Evolutionary conservation across 2,888 invertebrate species (phyloP), one percentile per base, ranked within the genome.

Genomic region (Megamerina dolium): DNA sequence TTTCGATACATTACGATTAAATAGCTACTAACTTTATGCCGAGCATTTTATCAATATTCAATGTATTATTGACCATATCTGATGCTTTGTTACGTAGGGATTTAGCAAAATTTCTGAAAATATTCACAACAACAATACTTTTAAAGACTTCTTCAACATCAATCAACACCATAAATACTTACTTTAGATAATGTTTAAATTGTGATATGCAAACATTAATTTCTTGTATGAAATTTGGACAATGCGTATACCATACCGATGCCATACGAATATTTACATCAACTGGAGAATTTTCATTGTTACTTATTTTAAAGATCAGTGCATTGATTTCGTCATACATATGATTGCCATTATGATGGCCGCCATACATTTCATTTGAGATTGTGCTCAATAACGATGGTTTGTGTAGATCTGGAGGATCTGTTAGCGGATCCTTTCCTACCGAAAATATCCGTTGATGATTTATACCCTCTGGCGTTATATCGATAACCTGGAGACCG

Each of bases 221-320:
- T 68, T 94, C 94, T 23, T 81, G 78, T 41, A 95, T 76, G 62
- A 95, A 82, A 52, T 83, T 80, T 1, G 91, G 87, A 39, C 90
- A 91, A 73, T 96, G 95, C 4, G 89, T 89, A 74, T 94, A 95
- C 80, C 90, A 90, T 44, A 95, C 85, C 27, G 91, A 88, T 2
- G 91, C 92, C 81, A 93, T 87, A 60, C 83, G 76, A 52, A 60
- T 60, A 47, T 63, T 66, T 16, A 70, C 58, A 46, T 57, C 62
- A 13, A 67, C 60, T 13, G 56, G 51, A 3, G 66, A 61, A 19
- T 61, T 60, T 18, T 67, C 61, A 40, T 60, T 61, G 44, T 69
- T 64, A 16, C 59, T 60, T 9, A 73, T 65, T 50, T 60, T 61
- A 52, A 74, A 74, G 30, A 64, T 68, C 14, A 74, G 52, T 0